A percentile compares a stretch with the other conserved stretches of the same genome.
Conservation (phyloP, 2,888 invertebrate species). For the Netelia inedita region DNA sequence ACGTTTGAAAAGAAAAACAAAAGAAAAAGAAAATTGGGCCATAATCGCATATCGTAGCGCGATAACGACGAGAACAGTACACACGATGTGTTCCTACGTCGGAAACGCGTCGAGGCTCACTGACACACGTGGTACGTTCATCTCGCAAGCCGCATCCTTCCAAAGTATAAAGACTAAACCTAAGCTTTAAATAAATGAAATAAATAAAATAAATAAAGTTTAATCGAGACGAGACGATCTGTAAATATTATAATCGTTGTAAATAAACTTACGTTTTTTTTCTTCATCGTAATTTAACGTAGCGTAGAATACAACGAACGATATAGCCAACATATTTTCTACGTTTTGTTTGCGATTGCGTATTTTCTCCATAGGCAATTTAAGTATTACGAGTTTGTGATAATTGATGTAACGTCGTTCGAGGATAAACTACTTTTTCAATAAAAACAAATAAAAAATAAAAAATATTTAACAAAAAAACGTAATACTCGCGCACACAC, state of each 20-base stretch:
- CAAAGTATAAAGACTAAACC: slow-evolving; percentile 72
- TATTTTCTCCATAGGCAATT: slow-evolving; percentile 70
- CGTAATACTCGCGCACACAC: not conserved
- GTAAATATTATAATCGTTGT: slow-evolving; percentile 75
- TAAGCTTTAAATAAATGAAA: slow-evolving; percentile 73
- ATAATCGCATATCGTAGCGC: slow-evolving; percentile 33
- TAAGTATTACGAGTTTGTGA: slow-evolving; percentile 81
- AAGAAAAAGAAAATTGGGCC: slow-evolving; percentile 29
- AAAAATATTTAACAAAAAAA: slow-evolving; percentile 30
- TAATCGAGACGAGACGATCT: slow-evolving; percentile 57
- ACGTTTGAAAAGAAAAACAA: not conserved
- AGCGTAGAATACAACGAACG: slow-evolving; percentile 22
- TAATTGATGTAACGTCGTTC: slow-evolving; percentile 77
- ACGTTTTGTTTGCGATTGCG: slow-evolving; percentile 43
- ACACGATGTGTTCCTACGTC: slow-evolving; percentile 3
- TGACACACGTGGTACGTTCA: slow-evolving; percentile 16
- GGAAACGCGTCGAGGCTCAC: slow-evolving; percentile 10
- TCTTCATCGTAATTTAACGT: slow-evolving; percentile 33
- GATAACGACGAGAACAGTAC: slow-evolving; percentile 25
- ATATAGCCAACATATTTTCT: slow-evolving; percentile 49
- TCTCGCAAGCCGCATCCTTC: slow-evolving; percentile 70
- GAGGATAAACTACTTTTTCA: slow-evolving; percentile 71
- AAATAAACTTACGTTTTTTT: slow-evolving; percentile 72
- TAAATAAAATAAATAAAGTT: slow-evolving; percentile 53
- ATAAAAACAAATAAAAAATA: slow-evolving; percentile 47